phyloP scores from a whole-genome alignment of 2,797 vertebrate species.

The Odontamblyopus lacepedii region DNA sequence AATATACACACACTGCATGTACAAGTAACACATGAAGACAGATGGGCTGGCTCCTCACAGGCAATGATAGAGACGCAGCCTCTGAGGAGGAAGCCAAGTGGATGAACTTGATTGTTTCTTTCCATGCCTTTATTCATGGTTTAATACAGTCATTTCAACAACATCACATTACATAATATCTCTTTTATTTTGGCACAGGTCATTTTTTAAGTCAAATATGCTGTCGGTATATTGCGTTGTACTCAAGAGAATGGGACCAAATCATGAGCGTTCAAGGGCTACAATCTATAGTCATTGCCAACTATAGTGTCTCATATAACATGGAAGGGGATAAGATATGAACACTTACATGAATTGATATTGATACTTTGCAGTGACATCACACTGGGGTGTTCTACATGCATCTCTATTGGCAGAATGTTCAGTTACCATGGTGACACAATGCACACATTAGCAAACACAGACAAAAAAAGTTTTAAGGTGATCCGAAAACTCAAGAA shows the following conservation, averaged over 20 bases:
- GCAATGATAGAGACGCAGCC: background rate
- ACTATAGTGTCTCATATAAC: background rate
- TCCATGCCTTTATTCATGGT: background rate
- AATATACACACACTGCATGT: background rate
- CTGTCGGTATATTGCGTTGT: background rate
- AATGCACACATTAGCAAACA: too few species aligned
- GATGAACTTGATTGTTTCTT: background rate
- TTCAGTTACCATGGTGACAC: too few species aligned
- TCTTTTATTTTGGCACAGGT: background rate
- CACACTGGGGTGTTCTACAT: too few species aligned
- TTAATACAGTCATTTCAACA: constrained; percentile 1
- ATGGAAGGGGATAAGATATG: background rate
- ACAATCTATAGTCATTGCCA: background rate
- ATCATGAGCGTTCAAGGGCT: background rate
- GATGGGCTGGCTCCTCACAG: constrained; percentile 1
- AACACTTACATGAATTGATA: too few species aligned
- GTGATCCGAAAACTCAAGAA: too few species aligned
- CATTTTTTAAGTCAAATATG: background rate
- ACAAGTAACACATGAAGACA: constrained; percentile 35
- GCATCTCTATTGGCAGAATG: too few species aligned
- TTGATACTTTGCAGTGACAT: too few species aligned
- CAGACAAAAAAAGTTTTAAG: too few species aligned
- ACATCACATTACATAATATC: background rate
- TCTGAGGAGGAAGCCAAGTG: background rate
- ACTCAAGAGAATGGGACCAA: background rate